Evolutionary conservation across 2,797 vertebrate genomes (phyloP).

Genomic region (Megaceryle alcyon): DNA sequence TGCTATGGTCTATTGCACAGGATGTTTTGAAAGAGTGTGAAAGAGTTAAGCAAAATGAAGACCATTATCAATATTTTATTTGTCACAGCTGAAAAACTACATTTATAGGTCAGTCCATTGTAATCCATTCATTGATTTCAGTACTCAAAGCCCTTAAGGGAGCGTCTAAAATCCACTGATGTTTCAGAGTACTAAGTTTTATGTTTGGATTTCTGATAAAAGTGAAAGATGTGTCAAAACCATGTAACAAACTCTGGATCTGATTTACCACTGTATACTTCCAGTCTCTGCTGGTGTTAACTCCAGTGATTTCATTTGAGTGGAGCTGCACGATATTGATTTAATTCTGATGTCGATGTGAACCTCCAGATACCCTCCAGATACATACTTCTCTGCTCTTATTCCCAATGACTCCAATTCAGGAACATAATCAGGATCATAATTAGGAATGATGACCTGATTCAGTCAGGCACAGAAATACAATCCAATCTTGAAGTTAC

Average conservation of each 20-base stretch:
- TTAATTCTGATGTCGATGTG: conserved; percentile 22
- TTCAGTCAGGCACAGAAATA: conserved; percentile 53
- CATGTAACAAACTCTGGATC: conserved; percentile 43
- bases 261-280: conserved; percentile 54
- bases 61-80: conserved; percentile 70
- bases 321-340: conserved; percentile 14
- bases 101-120: conserved; percentile 49
- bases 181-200: conserved; percentile 75
- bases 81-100: conserved; percentile 59
- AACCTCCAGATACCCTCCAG: conserved; percentile 37
- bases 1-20: conserved; percentile 2
- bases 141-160: conserved; percentile 56
- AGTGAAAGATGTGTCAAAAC: conserved; percentile 74
- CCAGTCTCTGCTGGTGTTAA: conserved; percentile 9
- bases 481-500: conserved; percentile 12
- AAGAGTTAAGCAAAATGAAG: conserved; percentile 61
- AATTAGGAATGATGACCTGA: conserved; percentile 55
- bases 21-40: conserved; percentile 25
- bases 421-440: conserved; percentile 45
- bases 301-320: background rate
- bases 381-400: conserved; percentile 28
- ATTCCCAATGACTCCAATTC: conserved; percentile 44
- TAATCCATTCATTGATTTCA: conserved; percentile 49
- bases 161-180: conserved; percentile 75
- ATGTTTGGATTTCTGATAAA: conserved; percentile 78